A percentile compares a stretch with the other conserved stretches of the same genome.
These are phyloP conservation scores for Pycnonotus jocosus DNA, from an alignment of 2,113 vertebrate species.

Conservation along the genomic window DNA sequence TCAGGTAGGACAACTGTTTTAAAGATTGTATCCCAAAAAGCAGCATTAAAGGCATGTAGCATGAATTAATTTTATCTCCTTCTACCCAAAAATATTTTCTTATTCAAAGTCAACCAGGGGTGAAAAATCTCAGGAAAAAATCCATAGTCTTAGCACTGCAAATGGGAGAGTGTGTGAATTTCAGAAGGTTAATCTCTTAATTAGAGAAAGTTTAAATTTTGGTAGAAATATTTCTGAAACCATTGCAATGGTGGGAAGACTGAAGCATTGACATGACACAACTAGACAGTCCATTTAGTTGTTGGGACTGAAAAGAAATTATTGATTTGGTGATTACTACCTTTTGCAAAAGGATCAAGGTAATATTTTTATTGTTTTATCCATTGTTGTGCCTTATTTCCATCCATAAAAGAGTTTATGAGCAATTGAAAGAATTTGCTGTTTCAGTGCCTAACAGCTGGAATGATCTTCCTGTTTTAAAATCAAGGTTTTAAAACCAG, in stretches of 20 bases:
- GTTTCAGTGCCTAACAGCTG: neutral
- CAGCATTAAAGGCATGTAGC: neutral
- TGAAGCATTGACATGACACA: neutral
- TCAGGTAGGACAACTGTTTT: neutral
- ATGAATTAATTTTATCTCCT: neutral
- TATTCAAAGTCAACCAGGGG: neutral
- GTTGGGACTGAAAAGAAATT: neutral
- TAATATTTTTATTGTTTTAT: neutral
- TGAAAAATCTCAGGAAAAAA: neutral
- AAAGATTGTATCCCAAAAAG: neutral
- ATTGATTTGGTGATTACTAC: neutral
- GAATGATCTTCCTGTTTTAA: neutral
- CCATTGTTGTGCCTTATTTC: neutral
- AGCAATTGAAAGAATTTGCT: neutral
- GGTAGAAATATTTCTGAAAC: neutral
- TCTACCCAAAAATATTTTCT: neutral
- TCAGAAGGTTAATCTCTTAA: neutral
- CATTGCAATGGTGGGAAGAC: neutral
- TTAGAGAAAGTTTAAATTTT: neutral
- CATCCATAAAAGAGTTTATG: neutral
- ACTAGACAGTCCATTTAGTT: neutral
- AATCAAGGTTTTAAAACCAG: neutral
- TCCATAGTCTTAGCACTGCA: neutral
- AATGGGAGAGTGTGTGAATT: neutral
- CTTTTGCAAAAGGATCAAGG: neutral